Conservation (phyloP, 1,140 invertebrate species). For the Drosophila pruinosa region DNA sequence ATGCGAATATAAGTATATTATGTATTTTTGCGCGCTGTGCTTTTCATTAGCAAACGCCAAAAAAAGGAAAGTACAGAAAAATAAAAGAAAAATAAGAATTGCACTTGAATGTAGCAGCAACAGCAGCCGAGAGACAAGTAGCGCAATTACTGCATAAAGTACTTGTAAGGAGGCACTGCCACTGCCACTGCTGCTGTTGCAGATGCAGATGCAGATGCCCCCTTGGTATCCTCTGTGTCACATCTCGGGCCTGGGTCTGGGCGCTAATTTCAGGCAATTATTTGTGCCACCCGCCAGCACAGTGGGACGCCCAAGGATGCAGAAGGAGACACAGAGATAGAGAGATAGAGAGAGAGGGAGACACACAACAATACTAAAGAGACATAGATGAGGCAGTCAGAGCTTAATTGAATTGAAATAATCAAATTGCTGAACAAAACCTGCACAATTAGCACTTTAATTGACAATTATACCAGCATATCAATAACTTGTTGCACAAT, state of each 20-base stretch:
- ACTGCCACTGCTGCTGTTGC: slow-evolving; percentile 36
- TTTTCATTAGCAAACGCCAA: slow-evolving; percentile 60
- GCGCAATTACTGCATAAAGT: slow-evolving; percentile 79
- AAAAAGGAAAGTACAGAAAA: not conserved
- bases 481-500: slow-evolving; percentile 12
- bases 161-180: slow-evolving; percentile 66
- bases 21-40: slow-evolving; percentile 47
- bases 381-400: not conserved
- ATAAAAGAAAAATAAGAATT: slow-evolving; percentile 54
- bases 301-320: no score
- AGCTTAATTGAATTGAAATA: not conserved
- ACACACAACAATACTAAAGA: not conserved
- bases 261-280: slow-evolving; percentile 79
- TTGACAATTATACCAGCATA: not conserved
- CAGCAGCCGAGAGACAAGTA: slow-evolving; percentile 62
- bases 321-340: not conserved
- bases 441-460: not conserved
- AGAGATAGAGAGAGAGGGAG: not conserved
- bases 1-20: slow-evolving; percentile 24
- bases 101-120: slow-evolving; percentile 50
- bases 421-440: not conserved
- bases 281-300: slow-evolving; percentile 55
- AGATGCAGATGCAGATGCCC: not conserved
- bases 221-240: not conserved
- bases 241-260: not conserved